Conservation (phyloP, 2,888 invertebrate genomes). For the Pachydiplax longipennis region DNA sequence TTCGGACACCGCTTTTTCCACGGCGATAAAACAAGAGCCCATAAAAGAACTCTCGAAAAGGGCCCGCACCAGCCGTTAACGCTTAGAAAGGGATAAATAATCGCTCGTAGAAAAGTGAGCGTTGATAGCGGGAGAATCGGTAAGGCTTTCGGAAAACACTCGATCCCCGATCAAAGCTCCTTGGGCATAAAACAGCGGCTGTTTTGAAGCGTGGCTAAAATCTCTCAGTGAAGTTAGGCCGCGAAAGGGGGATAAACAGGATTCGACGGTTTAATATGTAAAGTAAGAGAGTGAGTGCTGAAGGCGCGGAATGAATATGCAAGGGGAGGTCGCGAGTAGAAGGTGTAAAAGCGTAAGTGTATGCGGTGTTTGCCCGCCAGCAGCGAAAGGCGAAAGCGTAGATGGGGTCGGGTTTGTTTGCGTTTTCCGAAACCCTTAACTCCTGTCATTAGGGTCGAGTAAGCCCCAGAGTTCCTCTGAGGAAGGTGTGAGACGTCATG, state of each 20-base stretch:
- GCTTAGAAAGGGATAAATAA: too few species aligned
- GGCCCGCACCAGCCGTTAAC: too few species aligned
- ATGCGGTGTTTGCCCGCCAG: slow-evolving; percentile 18
- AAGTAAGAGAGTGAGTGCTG: not conserved
- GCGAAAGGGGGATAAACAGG: not conserved
- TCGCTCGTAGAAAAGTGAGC: too few species aligned
- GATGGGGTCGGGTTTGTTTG: not conserved
- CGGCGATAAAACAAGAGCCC: too few species aligned
- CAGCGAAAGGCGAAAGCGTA: not conserved
- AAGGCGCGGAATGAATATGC: not conserved
- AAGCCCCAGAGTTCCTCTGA: not conserved
- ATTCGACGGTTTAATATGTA: not conserved
- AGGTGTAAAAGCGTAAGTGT: slow-evolving; percentile 15
- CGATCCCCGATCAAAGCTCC: not conserved
- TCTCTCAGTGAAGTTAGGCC: not conserved
- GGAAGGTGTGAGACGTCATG: not conserved
- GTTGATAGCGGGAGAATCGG: too few species aligned
- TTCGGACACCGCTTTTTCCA: too few species aligned
- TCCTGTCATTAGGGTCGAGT: slow-evolving; percentile 21
- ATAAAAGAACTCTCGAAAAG: too few species aligned
- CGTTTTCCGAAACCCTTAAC: slow-evolving; percentile 23
- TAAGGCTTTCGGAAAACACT: too few species aligned
- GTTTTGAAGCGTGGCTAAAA: not conserved
- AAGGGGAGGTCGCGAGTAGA: not conserved
- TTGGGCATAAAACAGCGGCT: not conserved